phyloP scores from a whole-genome alignment of 2,888 invertebrate genomes.

The Apamea anceps region DNA sequence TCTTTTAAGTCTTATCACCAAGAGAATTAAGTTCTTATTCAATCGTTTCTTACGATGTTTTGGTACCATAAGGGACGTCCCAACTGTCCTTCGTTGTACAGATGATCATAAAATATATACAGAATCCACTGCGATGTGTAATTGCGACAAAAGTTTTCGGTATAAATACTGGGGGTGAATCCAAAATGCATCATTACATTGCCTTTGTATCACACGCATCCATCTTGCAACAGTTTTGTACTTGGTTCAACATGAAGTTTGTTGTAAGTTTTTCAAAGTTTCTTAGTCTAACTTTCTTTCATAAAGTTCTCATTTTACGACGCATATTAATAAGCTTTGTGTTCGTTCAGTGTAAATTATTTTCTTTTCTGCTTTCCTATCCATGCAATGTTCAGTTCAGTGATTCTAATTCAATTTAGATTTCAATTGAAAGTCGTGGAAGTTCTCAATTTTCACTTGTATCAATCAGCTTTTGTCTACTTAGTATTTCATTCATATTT shows the following conservation, averaged over 20 bases:
- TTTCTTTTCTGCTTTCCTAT: neutral
- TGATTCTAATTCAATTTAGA: neutral
- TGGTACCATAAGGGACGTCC: constrained; percentile 75
- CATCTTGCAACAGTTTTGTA: constrained; percentile 71
- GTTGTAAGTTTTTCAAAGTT: constrained; percentile 80
- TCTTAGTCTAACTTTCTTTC: constrained; percentile 11
- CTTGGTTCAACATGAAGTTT: constrained; percentile 82
- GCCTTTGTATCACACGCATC: constrained; percentile 74
- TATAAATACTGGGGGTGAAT: constrained; percentile 88
- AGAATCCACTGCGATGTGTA: constrained; percentile 81
- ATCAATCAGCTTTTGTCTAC: neutral
- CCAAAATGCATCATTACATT: constrained; percentile 86
- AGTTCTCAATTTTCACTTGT: neutral
- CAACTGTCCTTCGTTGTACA: constrained; percentile 78
- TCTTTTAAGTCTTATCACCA: constrained; percentile 61
- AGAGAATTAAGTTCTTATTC: constrained; percentile 66
- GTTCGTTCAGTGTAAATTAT: neutral
- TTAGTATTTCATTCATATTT: neutral
- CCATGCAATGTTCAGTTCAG: neutral
- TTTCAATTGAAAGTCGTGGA: neutral
- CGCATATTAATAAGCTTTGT: neutral
- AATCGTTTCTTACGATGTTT: constrained; percentile 35
- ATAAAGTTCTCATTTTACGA: neutral
- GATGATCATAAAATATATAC: constrained; percentile 84
- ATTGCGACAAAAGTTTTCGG: constrained; percentile 83